Base-by-base conservation (phyloP, 2,113 vertebrate species). In the Sterna hirundo region DNA sequence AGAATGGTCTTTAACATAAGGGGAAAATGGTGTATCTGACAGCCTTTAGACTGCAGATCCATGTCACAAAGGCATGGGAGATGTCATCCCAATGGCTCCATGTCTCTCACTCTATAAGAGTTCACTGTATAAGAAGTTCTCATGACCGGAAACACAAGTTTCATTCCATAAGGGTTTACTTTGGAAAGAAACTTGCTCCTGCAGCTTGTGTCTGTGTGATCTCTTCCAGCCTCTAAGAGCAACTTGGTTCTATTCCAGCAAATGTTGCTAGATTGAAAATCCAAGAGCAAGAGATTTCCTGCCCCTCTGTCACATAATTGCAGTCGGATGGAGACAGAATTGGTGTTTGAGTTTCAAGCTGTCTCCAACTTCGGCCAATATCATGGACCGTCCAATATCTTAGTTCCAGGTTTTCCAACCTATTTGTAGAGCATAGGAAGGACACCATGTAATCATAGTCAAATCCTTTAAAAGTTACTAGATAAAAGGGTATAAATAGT, bases 151-250 rank as follows among this genome's bases (percentile, higher is more conserved):
- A 96, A 34, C 65, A 44, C 61, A 49, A 89, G 36, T 80, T 71
- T 95, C 87, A 87, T 97, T 95, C 93, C 95, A 26, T 52, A n/a
- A 36, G 52, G 40, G 36, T 92, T 97, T 96, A 94, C 81, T 95
- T 96, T 96, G 96, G 95, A 96, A 79, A 85, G 81, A 61, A 91
- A 42, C 10, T 93, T 49, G 27, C 34, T 87, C 92, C 46, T 90
- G 36, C 72, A 89, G 88, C 70, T 87, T 38, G 5, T 69, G 52
- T 49, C 65, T 46, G 3, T 21, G 52, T 79, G 93, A 94, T 40
- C 46, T 89, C 74, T 69, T 91, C 36, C 40, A 81, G 61, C 75
- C 38, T 85, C 47, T 92, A 38, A 83, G 70, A 26, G 57, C 25
- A 72, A 30, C 65, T 83, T 94, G 93, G 54, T 26, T 89, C 91